Conservation (phyloP, 2,888 invertebrate genomes). For the Dioctria rufipes region DNA sequence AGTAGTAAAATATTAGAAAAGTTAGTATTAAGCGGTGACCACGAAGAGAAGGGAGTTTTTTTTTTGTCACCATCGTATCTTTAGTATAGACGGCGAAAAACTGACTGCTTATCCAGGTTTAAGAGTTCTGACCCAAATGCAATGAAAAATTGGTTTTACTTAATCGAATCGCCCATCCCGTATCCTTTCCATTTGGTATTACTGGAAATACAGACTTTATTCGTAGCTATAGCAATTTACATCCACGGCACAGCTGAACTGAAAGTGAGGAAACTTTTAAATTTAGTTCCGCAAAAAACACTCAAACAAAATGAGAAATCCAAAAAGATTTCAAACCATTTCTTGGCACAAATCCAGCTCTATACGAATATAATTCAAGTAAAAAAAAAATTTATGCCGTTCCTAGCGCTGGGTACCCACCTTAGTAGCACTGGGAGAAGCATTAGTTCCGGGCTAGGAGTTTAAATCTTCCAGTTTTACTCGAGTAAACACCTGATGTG, state of each 20-base stretch:
- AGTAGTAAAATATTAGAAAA: conserved; percentile 36
- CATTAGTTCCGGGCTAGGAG: conserved; percentile 48
- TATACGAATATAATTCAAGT: not conserved
- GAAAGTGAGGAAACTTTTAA: conserved; percentile 35
- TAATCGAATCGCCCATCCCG: conserved; percentile 34
- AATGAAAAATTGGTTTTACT: conserved; percentile 24
- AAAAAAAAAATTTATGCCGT: conserved; percentile 23
- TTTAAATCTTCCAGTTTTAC: conserved; percentile 47
- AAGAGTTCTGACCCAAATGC: conserved; percentile 13
- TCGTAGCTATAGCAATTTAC: conserved; percentile 19
- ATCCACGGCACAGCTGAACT: not conserved
- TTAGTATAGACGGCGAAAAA: no score
- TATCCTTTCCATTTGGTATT: conserved; percentile 28
- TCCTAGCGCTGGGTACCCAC: not conserved
- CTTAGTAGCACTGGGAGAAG: not conserved
- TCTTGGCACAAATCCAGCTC: conserved; percentile 31
- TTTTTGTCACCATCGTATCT: no score
- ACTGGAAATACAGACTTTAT: not conserved
- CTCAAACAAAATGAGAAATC: conserved; percentile 9
- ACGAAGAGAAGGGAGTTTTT: no score
- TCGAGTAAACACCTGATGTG: conserved; percentile 52
- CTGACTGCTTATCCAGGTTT: not conserved
- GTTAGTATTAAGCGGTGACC: not conserved
- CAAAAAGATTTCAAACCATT: conserved; percentile 40
- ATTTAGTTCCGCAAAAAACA: conserved; percentile 49